A percentile compares a stretch with the other conserved stretches of the same genome.
These are phyloP conservation scores for Noturus placidus DNA, from an alignment of 2,113 vertebrate species.

Conservation along the genomic window DNA sequence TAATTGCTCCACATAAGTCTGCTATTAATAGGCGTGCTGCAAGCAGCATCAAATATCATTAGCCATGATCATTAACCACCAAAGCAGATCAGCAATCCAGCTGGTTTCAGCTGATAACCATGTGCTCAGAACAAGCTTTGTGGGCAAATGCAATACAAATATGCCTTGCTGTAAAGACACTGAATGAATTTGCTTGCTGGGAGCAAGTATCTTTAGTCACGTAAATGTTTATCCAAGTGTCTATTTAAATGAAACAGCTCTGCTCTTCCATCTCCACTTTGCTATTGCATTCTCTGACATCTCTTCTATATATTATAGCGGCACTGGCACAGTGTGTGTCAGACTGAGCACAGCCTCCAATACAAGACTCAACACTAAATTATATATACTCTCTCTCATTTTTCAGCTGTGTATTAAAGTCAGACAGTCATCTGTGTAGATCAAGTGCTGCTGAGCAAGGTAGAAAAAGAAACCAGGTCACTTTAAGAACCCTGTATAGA, in stretches of 20 bases:
- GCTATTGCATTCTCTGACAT: constrained; percentile 44
- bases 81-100: constrained; percentile 39
- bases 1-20: constrained; percentile 51
- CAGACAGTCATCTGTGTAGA: constrained; percentile 42
- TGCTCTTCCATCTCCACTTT: constrained; percentile 35
- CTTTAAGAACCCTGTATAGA: constrained; percentile 18
- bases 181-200: constrained; percentile 44
- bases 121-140: constrained; percentile 22
- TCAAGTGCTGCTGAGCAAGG: constrained; percentile 37
- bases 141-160: constrained; percentile 41
- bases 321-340: constrained; percentile 18
- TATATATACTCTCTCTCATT: constrained; percentile 55
- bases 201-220: constrained; percentile 40
- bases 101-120: constrained; percentile 34
- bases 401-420: constrained; percentile 54
- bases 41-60: constrained; percentile 54
- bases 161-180: constrained; percentile 42
- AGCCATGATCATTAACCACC: constrained; percentile 46
- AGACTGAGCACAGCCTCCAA: constrained; percentile 19
- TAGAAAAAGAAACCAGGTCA: constrained; percentile 44
- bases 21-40: constrained; percentile 53
- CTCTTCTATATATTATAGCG: constrained; percentile 40
- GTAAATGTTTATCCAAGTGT: constrained; percentile 52
- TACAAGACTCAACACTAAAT: constrained; percentile 49
- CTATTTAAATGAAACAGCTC: constrained; percentile 51